phyloP scores from a whole-genome alignment of 2,888 invertebrate genomes.

The Lacanobia wlatinum region DNA sequence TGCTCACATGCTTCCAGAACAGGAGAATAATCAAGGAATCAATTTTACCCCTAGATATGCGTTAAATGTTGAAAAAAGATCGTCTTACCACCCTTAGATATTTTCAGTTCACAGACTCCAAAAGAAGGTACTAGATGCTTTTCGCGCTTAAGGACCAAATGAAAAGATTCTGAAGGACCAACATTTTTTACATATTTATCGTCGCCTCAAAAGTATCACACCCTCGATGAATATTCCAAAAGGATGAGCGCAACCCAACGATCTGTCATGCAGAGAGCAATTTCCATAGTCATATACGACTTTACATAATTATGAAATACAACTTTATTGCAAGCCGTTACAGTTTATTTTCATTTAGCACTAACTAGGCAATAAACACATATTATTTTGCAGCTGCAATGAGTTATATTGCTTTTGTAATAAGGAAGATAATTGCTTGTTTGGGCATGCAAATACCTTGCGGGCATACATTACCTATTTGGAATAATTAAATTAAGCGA shows the following conservation, averaged over 20 bases:
- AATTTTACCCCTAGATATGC: too few relatives aligned
- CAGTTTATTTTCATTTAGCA: slow-evolving; percentile 55
- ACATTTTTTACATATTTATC: slow-evolving; percentile 12
- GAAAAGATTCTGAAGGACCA: background rate
- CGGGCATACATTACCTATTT: slow-evolving; percentile 33
- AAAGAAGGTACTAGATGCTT: background rate
- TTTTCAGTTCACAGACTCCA: background rate
- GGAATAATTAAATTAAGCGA: slow-evolving; percentile 48
- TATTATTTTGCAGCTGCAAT: slow-evolving; percentile 32
- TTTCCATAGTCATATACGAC: slow-evolving; percentile 46
- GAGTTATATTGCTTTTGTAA: slow-evolving; percentile 22
- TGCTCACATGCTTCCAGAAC: too few relatives aligned
- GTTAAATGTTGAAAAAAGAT: too few relatives aligned
- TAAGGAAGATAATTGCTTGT: slow-evolving; percentile 40
- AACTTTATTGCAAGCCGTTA: slow-evolving; percentile 39
- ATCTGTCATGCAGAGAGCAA: slow-evolving; percentile 54
- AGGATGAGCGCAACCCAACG: slow-evolving; percentile 46
- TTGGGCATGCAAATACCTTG: slow-evolving; percentile 16
- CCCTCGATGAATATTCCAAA: slow-evolving; percentile 66
- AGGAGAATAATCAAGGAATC: too few relatives aligned
- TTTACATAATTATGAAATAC: slow-evolving; percentile 45
- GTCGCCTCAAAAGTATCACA: slow-evolving; percentile 16
- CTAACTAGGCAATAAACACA: slow-evolving; percentile 17
- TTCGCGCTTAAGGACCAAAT: slow-evolving; percentile 2
- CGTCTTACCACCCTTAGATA: background rate